Percentiles rank a stretch among this genome's conserved stretches.
These are phyloP conservation scores for Sakesphorus luctuosus DNA, from an alignment of 2,113 vertebrate species.

Conservation along the genomic window DNA sequence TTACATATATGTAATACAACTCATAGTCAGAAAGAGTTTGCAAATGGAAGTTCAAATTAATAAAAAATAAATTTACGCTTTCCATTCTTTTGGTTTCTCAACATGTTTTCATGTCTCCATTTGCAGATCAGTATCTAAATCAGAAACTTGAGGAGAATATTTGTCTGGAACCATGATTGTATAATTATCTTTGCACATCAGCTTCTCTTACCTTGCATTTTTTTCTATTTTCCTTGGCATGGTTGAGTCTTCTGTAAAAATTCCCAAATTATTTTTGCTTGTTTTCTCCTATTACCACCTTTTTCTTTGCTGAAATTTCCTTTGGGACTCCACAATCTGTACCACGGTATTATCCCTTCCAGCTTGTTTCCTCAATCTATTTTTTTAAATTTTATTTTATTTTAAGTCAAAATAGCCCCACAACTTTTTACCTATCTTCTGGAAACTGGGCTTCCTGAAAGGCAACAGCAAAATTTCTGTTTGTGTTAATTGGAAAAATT, in stretches of 20 bases:
- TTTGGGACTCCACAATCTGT: background rate
- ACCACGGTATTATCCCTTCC: background rate
- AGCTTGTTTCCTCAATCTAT: background rate
- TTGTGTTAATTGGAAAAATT: background rate
- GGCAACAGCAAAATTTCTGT: background rate
- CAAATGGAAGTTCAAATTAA: background rate
- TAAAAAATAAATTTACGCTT: background rate
- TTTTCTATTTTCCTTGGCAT: background rate
- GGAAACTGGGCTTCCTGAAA: background rate
- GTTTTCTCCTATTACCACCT: background rate
- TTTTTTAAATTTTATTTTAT: background rate
- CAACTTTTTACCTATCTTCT: background rate
- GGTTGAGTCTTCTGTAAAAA: background rate
- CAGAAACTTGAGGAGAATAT: background rate
- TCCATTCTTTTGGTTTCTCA: background rate
- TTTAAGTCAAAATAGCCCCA: background rate
- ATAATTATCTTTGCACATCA: background rate
- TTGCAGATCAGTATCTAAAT: background rate
- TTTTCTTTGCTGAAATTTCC: background rate
- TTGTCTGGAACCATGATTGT: background rate
- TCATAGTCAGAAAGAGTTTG: background rate
- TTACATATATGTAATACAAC: background rate
- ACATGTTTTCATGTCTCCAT: background rate
- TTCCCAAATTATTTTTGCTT: background rate
- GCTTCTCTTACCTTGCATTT: background rate